These are phyloP conservation scores for Cremastinae sp. DNA, from an alignment of 2,888 invertebrate genomes.

Conservation along the genomic window DNA sequence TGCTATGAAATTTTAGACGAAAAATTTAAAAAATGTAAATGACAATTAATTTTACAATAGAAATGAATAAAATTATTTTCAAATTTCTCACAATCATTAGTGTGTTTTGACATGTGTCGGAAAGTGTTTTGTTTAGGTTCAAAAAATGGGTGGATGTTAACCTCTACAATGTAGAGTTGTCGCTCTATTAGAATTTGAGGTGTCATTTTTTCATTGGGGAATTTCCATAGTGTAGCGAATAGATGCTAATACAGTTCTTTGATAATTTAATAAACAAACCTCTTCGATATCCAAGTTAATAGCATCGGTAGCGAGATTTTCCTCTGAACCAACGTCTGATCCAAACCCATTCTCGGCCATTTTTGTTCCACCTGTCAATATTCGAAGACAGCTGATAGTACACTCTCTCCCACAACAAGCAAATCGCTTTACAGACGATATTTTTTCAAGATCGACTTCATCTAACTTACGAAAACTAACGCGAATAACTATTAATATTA, in stretches of 20 bases:
- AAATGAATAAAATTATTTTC: neutral
- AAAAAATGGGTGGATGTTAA: conserved; percentile 46
- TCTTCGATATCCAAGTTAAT: conserved; percentile 87
- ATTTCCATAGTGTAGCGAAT: neutral
- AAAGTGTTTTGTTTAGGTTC: conserved; percentile 36
- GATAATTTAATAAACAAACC: conserved; percentile 77
- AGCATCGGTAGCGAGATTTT: conserved; percentile 83
- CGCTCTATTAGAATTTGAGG: conserved; percentile 1
- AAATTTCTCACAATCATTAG: conserved; percentile 5
- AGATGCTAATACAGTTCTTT: conserved; percentile 10
- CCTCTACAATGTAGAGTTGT: conserved; percentile 47
- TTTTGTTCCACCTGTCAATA: conserved; percentile 69
- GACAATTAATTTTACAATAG: neutral
- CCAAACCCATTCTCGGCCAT: conserved; percentile 81
- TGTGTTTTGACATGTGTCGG: conserved; percentile 13
- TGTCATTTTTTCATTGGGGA: neutral
- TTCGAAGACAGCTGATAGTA: conserved; percentile 59
- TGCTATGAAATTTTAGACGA: no score
- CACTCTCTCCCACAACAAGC: neutral
- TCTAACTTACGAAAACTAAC: no score
- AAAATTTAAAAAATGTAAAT: conserved; percentile 7
- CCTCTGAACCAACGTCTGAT: conserved; percentile 86
- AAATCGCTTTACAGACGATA: neutral
- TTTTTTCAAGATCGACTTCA: neutral
- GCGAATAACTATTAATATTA: no score